These are phyloP conservation scores for Tauraco erythrolophus DNA, from an alignment of 2,113 vertebrate genomes.

Conservation along the genomic window DNA sequence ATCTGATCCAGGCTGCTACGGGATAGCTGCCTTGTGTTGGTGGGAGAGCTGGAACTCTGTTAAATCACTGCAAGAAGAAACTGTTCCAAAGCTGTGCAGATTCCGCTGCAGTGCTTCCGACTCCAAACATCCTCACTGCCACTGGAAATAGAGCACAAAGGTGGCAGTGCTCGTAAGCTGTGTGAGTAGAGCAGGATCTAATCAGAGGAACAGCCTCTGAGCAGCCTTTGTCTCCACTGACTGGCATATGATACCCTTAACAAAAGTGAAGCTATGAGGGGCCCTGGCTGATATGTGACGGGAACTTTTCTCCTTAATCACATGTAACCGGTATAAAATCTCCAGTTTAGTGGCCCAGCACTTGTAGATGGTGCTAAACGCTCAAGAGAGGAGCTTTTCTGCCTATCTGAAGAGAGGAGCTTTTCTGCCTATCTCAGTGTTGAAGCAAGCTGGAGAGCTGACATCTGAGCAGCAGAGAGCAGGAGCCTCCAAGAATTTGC, in stretches of 20 bases:
- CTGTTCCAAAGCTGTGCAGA: neutral
- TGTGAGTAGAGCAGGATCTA: neutral
- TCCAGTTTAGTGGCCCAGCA: neutral
- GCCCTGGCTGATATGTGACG: neutral
- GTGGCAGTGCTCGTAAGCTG: neutral
- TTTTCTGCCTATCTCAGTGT: neutral
- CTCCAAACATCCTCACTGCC: neutral
- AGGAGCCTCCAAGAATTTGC: neutral
- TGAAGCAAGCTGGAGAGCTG: neutral
- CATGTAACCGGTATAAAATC: neutral
- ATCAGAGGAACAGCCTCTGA: neutral
- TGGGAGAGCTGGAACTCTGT: slow-evolving; percentile 14
- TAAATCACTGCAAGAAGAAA: neutral
- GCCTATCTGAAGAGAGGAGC: neutral
- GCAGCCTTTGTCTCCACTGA: neutral
- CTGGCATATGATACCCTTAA: neutral
- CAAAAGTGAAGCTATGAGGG: neutral
- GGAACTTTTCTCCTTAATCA: neutral
- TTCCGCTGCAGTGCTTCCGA: neutral
- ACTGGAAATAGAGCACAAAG: neutral
- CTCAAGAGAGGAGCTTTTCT: neutral
- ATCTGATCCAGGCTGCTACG: slow-evolving; percentile 5
- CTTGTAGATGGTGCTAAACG: neutral
- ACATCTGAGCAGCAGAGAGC: neutral
- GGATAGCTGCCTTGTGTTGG: slow-evolving; percentile 24